Conservation (phyloP, 2,888 invertebrate species). For the Eupithecia inturbata region DNA sequence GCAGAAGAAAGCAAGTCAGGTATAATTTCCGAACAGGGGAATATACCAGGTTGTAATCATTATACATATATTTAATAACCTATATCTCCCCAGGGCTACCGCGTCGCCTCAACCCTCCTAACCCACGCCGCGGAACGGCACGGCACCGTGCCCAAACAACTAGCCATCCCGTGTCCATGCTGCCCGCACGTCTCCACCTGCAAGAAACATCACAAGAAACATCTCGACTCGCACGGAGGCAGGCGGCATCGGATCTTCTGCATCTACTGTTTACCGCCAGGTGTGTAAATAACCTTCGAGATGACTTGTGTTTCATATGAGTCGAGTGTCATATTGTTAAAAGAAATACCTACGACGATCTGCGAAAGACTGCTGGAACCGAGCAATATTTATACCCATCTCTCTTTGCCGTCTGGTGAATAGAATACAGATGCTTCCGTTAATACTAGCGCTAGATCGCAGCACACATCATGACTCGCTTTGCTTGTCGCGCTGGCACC, state of each 20-base stretch:
- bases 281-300: constrained; percentile 50
- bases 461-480: too few species aligned
- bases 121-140: constrained; percentile 70
- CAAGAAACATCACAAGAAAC: constrained; percentile 74
- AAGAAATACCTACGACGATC: too few species aligned
- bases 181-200: constrained; percentile 76
- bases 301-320: neutral
- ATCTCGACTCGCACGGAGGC: constrained; percentile 68
- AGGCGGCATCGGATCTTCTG: constrained; percentile 71
- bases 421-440: too few species aligned
- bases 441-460: too few species aligned
- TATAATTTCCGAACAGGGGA: too few species aligned
- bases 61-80: neutral
- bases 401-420: too few species aligned
- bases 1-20: too few species aligned
- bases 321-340: neutral
- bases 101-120: constrained; percentile 70
- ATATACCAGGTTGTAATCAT: too few species aligned
- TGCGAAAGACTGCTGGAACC: too few species aligned
- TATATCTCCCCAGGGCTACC: constrained; percentile 66
- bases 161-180: constrained; percentile 74
- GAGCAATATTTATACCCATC: too few species aligned
- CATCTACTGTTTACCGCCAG: constrained; percentile 67
- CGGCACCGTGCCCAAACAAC: constrained; percentile 63
- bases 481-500: too few species aligned